Percentiles rank a stretch among this genome's conserved stretches.
Conservation (phyloP, 2,888 invertebrate genomes). For the Busseola fusca region DNA sequence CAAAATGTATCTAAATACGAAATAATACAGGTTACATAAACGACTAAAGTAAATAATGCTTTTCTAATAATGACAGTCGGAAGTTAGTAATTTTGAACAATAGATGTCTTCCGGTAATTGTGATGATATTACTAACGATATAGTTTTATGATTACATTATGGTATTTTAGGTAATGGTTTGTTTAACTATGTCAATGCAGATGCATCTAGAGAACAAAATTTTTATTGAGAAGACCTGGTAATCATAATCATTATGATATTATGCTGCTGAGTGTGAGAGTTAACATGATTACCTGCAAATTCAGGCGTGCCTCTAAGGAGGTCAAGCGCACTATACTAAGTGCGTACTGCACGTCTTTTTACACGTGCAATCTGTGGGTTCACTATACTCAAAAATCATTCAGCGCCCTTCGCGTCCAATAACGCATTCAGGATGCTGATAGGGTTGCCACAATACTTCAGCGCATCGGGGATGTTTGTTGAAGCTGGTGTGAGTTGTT, state of each 20-base stretch:
- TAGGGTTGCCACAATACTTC: too few species aligned
- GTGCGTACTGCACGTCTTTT: too few species aligned
- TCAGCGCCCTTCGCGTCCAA: too few species aligned
- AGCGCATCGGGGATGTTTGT: too few species aligned
- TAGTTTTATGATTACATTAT: neutral
- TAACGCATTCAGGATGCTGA: too few species aligned
- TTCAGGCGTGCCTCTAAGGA: too few species aligned
- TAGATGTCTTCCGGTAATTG: constrained; percentile 20
- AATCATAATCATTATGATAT: neutral
- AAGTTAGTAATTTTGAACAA: constrained; percentile 25
- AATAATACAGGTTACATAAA: neutral
- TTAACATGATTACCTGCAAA: too few species aligned
- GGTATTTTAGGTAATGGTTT: constrained; percentile 2
- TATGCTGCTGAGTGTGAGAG: too few species aligned
- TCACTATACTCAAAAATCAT: too few species aligned
- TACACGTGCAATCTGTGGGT: too few species aligned
- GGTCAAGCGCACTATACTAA: too few species aligned
- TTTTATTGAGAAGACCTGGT: neutral
- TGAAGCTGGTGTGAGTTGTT: too few species aligned
- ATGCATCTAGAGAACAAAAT: neutral
- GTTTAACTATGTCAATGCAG: constrained; percentile 6
- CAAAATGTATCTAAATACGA: neutral
- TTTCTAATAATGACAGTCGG: constrained; percentile 9
- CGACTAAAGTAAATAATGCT: neutral
- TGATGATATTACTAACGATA: neutral